Base-by-base conservation (phyloP, 2,113 vertebrate species). In the Castor canadensis region DNA sequence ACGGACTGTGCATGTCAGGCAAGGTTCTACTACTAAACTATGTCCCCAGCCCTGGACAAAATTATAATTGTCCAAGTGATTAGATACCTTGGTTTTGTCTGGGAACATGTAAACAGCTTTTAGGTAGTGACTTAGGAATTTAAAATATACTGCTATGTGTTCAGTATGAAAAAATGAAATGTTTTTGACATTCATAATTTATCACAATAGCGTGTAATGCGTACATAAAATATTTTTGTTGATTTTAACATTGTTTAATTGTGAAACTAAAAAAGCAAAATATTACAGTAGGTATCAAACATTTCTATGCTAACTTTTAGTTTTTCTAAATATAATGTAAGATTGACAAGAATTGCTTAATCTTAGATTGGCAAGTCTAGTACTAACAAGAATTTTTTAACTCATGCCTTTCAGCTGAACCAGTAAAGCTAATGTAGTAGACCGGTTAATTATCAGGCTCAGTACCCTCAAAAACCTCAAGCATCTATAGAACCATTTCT, bases 401-500 rank as follows among this genome's bases (percentile, higher is more conserved):
- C n/a, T 87, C 35, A 8, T 75, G 45, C 49, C n/a, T 38, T 6
- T 79, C 3, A 76, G 45, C 84, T 84, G 24, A 81, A 93, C 62
- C 1, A 80, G 28, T 72, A 60, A 84, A 38, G 30, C 83, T 5
- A 35, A 12, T 87, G 10, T n/a, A 62, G 45, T 69, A 82, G 40
- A 77, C 60, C 19, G 45, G 90, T 69, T 67, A 91, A 38, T 62
- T 87, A 87, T 67, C 56, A 90, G 75, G n/a, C 66, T 75, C 16
- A 89, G 9, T 64, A 83, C 32, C 84, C 67, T 91, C 40, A 28
- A 32, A 88, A 10, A 82, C 79, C 71, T 89, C 38, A 95, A 91
- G 80, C 56, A 56, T 97, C 89, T 96, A 28, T 80, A 85, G 79
- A 76, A 86, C 45, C 28, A 35, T 56, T 87, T 94, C 93, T 93